Evolutionary conservation across 2,888 invertebrate species (phyloP), one percentile per base, ranked within the genome.

Genomic region (Troides helena): DNA sequence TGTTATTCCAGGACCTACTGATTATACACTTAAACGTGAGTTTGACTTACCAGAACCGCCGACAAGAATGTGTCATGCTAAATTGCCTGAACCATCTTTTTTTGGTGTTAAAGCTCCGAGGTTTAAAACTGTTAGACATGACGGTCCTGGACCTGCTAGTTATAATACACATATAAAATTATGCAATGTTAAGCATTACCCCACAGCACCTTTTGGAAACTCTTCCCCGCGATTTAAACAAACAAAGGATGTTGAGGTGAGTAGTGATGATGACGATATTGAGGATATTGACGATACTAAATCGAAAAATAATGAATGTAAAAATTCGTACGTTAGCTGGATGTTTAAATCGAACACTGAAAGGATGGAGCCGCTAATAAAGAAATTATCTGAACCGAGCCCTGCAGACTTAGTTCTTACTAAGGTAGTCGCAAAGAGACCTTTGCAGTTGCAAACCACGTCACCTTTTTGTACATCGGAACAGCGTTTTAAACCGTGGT

Each of bases 381-480:
- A 83, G 72, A 78, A 76, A 65, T 43, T 57, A 1, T 43, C 83
- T 73, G 84, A 84, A 68, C 82, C 82, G 14, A 84, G 85, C 66
- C 85, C 86, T 39, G 85, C 85, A 43, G 88, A 87, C 72, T 66
- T 83, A 4, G 74, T 80, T 2, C 79, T 77, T 71, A 17, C 56
- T 5, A 72, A 50, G 36, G 61, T 25, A 1, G 75, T 74, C 67
- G 65, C 69, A 46, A 65, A 71, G 62, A 80, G 83, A 72, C 69
- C 75, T 43, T 36, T 50, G 17, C 68, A 77, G 53, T 65, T 81
- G 56, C 89, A 89, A 76, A 75, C 76, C 60, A 62, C 69, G 53
- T 81, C 85, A 30, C 91, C 92, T 7, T 92, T 92, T 74, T 77
- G 69, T 67, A 78, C 87, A 21, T 89, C 90, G 21, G 85, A 88